Base-by-base conservation (phyloP, 1,140 invertebrate species). In the Gerris buenoi region DNA sequence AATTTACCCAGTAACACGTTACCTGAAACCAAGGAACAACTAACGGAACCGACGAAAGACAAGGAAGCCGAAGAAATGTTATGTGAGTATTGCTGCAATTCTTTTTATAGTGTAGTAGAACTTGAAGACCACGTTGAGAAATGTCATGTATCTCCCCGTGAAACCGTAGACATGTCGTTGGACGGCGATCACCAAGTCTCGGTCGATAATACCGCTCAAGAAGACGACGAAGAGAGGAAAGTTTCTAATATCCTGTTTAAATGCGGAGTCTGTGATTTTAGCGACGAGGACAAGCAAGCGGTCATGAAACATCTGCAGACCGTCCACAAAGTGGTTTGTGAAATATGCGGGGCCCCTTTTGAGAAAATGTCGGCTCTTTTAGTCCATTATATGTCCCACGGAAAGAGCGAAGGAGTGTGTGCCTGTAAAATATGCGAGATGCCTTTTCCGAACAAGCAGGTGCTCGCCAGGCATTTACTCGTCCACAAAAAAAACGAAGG, bases 361-460 rank as follows among this genome's bases (percentile, higher is more conserved):
- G 58, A 60, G 3, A 25, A 60, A 14, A 60, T 22, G 5, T 15
- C 15, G 3, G 5, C 23, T 13, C 5, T 60, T 14, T 22, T 22
- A 60, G 3, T 22, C 5, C 58, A 60, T 60, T 60, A 22, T 15
- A 2, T 3, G 15, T 63, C 22, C 14, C 25, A 63, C 25, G 14
- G 13, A 2, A 25, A 18, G 3, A 26, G 14, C 3, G 26, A 14
- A 13, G 26, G 15, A 26, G 2, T 18, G 22, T 2, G 13, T 22
- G 62, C 27, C 23, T 63, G 62, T 25, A 25, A 26, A 14, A 28
- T 63, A 14, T 63, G 62, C 22, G 62, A 63, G 23, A 63, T 63
- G 62, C 62, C 62, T 26, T 63, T 63, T 22, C 25, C 27, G 15
- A 63, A 10, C 22, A 28, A 13, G 15, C 3, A 15, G 10, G 27